phyloP scores from a whole-genome alignment of 1,140 invertebrate genomes.

The Drosophila santomea region DNA sequence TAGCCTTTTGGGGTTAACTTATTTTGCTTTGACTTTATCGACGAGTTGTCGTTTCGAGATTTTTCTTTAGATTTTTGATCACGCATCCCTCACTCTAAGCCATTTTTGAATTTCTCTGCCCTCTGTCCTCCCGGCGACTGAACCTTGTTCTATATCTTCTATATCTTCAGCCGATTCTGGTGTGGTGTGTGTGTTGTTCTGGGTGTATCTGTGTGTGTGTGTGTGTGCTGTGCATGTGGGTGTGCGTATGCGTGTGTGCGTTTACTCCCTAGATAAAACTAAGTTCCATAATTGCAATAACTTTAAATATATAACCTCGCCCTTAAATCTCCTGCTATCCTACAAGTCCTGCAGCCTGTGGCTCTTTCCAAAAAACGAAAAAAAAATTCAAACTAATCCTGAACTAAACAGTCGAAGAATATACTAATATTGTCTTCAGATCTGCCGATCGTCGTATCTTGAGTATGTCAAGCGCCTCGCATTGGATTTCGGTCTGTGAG shows the following conservation, averaged over 20 bases:
- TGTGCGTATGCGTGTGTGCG: conserved; percentile 43
- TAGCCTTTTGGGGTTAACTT: conserved; percentile 40
- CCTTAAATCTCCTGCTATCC: conserved; percentile 8
- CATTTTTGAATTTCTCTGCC: conserved; percentile 53
- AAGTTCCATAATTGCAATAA: conserved; percentile 48
- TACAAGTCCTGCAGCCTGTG: conserved; percentile 27
- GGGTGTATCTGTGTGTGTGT: conserved; percentile 24
- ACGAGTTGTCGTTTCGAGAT: conserved; percentile 38
- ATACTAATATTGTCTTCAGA: conserved; percentile 79
- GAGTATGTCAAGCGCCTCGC: conserved; percentile 64
- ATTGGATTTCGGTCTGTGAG: conserved; percentile 19
- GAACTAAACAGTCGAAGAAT: conserved; percentile 54
- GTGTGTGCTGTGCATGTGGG: conserved; percentile 26
- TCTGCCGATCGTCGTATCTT: conserved; percentile 55
- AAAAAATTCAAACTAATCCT: conserved; percentile 7
- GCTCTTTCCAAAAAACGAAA: conserved; percentile 17
- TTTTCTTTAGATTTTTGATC: conserved; percentile 81
- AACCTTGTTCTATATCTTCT: conserved; percentile 37
- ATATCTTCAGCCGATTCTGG: conserved; percentile 39
- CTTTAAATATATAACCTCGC: conserved; percentile 23
- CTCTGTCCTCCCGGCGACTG: conserved; percentile 47
- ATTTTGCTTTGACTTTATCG: conserved; percentile 33
- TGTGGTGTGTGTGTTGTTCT: conserved; percentile 21
- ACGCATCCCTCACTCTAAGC: conserved; percentile 87
- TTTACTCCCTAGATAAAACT: conserved; percentile 65